Evolutionary conservation across 2,888 invertebrate species (phyloP).

Genomic region (Anarsia innoxiella): DNA sequence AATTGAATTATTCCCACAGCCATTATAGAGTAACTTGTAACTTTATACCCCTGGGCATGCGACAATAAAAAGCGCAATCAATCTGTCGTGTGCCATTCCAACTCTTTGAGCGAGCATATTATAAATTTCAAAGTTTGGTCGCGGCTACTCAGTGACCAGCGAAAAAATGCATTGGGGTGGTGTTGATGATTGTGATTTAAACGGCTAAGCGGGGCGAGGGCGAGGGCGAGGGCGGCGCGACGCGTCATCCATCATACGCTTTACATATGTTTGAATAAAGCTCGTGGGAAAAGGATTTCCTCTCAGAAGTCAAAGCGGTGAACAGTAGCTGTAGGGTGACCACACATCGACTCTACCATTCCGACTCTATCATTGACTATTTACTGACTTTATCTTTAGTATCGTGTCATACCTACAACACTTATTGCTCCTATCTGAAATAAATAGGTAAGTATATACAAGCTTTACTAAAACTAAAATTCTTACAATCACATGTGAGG

Average conservation of each 20-base stretch:
- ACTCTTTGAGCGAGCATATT: constrained; percentile 35
- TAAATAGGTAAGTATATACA: too few species aligned
- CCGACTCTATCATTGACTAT: too few species aligned
- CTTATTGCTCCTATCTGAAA: too few species aligned
- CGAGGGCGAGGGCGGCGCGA: constrained; percentile 41
- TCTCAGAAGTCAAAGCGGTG: constrained; percentile 69
- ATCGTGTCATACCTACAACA: too few species aligned
- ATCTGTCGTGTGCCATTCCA: constrained; percentile 59
- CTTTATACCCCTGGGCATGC: constrained; percentile 44
- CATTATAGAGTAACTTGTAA: constrained; percentile 30
- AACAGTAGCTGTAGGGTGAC: constrained; percentile 51
- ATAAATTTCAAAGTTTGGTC: constrained; percentile 50
- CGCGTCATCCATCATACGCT: constrained; percentile 74
- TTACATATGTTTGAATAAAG: constrained; percentile 77
- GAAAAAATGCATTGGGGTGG: constrained; percentile 63
- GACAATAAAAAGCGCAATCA: constrained; percentile 64
- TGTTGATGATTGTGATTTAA: constrained; percentile 67
- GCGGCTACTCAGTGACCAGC: constrained; percentile 59
- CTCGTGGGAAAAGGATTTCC: constrained; percentile 76
- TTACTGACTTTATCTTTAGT: too few species aligned
- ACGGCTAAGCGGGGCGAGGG: constrained; percentile 47
- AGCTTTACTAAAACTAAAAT: too few species aligned
- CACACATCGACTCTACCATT: too few species aligned
- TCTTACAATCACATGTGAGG: too few species aligned
- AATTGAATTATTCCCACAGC: constrained; percentile 15